phyloP scores from a whole-genome alignment of 2,888 invertebrate species.

The Octodonta nipae region DNA sequence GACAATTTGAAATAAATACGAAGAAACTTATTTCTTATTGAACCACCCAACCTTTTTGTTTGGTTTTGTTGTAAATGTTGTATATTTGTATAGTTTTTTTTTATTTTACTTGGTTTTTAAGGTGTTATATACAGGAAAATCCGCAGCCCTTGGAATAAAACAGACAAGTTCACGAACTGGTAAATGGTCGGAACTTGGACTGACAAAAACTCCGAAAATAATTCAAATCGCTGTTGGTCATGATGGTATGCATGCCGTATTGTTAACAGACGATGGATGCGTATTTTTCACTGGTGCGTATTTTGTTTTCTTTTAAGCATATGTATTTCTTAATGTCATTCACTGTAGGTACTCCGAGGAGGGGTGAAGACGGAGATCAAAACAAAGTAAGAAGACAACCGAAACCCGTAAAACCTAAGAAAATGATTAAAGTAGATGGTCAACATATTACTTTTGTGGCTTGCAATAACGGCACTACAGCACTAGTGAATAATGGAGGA shows the following conservation, averaged over 20 bases:
- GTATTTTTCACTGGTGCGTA: conserved; percentile 66
- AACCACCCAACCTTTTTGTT: neutral
- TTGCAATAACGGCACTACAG: conserved; percentile 90
- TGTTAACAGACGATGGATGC: conserved; percentile 85
- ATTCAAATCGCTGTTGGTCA: conserved; percentile 78
- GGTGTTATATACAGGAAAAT: conserved; percentile 80
- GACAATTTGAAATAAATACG: too few species aligned
- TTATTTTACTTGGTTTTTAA: conserved; percentile 21
- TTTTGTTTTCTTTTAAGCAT: too few species aligned
- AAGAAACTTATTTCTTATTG: too few species aligned
- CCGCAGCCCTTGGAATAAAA: conserved; percentile 74
- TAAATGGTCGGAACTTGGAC: conserved; percentile 49
- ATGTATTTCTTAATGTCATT: too few species aligned
- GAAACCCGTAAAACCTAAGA: conserved; percentile 84
- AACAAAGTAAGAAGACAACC: conserved; percentile 64
- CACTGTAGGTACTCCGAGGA: conserved; percentile 64
- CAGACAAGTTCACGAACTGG: conserved; percentile 38
- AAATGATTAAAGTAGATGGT: conserved; percentile 79
- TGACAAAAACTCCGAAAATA: conserved; percentile 59
- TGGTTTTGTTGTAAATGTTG: neutral
- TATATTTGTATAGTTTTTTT: neutral
- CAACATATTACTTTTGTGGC: conserved; percentile 71
- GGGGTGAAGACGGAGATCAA: conserved; percentile 89
- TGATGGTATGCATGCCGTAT: conserved; percentile 80
- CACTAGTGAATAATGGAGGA: conserved; percentile 81